Evolutionary conservation across 2,797 vertebrate genomes (phyloP), one percentile per base, ranked within the genome.

Genomic region (Trichosurus vulpecula): DNA sequence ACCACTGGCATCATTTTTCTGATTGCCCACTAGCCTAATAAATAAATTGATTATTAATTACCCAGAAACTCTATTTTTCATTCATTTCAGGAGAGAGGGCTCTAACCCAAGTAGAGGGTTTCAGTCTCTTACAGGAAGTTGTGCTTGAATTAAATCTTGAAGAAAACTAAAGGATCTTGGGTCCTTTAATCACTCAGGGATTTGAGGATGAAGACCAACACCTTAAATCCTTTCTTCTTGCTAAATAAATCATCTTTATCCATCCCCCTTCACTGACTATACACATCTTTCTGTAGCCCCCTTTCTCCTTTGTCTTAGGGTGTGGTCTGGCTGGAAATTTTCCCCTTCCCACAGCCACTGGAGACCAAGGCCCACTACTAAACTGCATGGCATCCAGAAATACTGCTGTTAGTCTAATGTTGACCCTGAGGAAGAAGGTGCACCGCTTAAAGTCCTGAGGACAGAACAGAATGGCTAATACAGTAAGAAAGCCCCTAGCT

Each of bases 391-490:
- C 58, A 95, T 13, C 52, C 92, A 91, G 47, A 90, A 95, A 74
- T 74, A 41, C 90, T 97, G 92, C 93, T 94, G 52, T 95, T 94
- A 95, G 81, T n/a, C 47, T 35, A 91, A 56, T 56, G 55, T 53
- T 8, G 53, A 14, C 53, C 1, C 5, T 19, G 31, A 52, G 35
- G 25, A 52, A 90, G 52, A 53, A 81, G 92, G 94, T 90, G 56
- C 81, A 94, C 92, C 93, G 89, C 92, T 91, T 31, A 92, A 55
- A 74, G 87, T 93, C 55, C 52, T 93, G 53, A 94, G n/a, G 25
- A 74, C n/a, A 74, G 61, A 54, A 94, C 25, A 22, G 41, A 92
- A 81, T 74, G 66, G n/a, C n/a, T 41, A 74, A 74, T 74, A 74
- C 11, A 74, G n/a, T 22, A 74, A 74, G 66, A 74, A 22, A 74